These are phyloP conservation scores for Digitonthophagus gazella DNA, from an alignment of 2,888 invertebrate species.

Conservation along the genomic window DNA sequence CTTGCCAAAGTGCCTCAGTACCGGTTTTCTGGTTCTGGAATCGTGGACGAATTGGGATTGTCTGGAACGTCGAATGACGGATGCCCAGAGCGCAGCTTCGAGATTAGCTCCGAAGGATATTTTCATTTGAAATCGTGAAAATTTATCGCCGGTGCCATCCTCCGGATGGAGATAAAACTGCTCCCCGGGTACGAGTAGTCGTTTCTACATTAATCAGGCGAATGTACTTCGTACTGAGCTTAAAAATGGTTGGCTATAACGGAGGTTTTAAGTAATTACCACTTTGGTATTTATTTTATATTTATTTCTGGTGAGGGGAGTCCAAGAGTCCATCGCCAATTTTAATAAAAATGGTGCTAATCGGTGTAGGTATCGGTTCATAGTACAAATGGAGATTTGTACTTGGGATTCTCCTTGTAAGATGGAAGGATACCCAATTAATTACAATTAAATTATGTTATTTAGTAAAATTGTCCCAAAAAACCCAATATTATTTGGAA, in stretches of 20 bases:
- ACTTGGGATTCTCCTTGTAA: no score
- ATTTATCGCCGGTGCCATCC: conserved; percentile 23
- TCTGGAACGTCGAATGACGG: conserved; percentile 27
- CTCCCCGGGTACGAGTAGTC: conserved; percentile 1
- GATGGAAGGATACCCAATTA: no score
- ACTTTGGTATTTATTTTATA: no score
- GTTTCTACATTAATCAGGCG: conserved; percentile 29
- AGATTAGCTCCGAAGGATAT: conserved; percentile 28
- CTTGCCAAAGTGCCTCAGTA: background rate
- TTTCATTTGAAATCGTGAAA: conserved; percentile 30
- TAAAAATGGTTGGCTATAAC: background rate
- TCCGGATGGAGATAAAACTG: background rate
- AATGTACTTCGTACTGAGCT: conserved; percentile 25
- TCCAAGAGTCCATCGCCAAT: no score
- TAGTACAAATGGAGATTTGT: no score
- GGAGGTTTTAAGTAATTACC: background rate
- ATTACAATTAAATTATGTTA: no score
- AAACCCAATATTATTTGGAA: no score
- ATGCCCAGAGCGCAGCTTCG: conserved; percentile 29
- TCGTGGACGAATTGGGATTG: conserved; percentile 24
- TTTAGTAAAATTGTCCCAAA: no score
- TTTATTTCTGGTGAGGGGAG: no score
- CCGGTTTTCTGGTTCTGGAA: conserved; percentile 27
- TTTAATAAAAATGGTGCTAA: no score
- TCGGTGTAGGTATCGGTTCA: no score